Evolutionary conservation across 37 sponge, comb jelly and placozoan genomes (phyloP), one percentile per base, ranked within the genome.

Genomic region (Dysidea cf. avara): DNA sequence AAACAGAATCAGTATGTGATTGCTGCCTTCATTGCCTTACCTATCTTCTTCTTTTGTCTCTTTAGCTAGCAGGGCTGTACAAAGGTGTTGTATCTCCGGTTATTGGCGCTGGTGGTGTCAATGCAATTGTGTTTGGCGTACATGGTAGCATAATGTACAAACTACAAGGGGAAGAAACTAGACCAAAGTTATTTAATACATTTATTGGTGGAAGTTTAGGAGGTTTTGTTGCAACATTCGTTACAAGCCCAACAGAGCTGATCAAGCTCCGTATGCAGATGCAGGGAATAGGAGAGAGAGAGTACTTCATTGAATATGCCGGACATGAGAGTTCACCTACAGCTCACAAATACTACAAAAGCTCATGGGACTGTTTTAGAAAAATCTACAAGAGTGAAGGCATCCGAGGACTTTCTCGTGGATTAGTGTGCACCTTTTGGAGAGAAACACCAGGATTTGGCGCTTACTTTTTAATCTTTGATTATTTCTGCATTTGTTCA

Each of bases 31-130:
- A n/a, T n/a, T n/a, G n/a, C n/a, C n/a, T n/a, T n/a, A n/a, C n/a
- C n/a, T n/a, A n/a, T n/a, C n/a, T n/a, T n/a, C n/a, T n/a, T n/a
- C n/a, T n/a, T n/a, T n/a, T n/a, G n/a, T 56, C 6, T 56, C 14
- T 71, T 11, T 39, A 95, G 96, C 56, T 84, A 6, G 30, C 75
- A 35, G 84, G 93, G 13, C 70, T 92, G 46, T 96, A 88, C 67
- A 96, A 96, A 53, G 97, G 97, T n/a, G 80, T 96, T 72, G 59
- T 76, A 17, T 55, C 89, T 40, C 97, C 97, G 1, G 31, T 96
- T 55, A 9, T 96, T 5, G 87, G 90, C 14, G 66, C 77, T 59
- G 87, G 90, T 31, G 56, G 52, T 18, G 78, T 96, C 68, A 96
- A 96, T 76, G 79, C 90, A 33, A 76, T 89, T 18, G 67, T 89